A percentile compares a stretch with the other conserved stretches of the same genome.
phyloP scores from a whole-genome alignment of 2,113 vertebrate species.

The Lepisosteus osseus region DNA sequence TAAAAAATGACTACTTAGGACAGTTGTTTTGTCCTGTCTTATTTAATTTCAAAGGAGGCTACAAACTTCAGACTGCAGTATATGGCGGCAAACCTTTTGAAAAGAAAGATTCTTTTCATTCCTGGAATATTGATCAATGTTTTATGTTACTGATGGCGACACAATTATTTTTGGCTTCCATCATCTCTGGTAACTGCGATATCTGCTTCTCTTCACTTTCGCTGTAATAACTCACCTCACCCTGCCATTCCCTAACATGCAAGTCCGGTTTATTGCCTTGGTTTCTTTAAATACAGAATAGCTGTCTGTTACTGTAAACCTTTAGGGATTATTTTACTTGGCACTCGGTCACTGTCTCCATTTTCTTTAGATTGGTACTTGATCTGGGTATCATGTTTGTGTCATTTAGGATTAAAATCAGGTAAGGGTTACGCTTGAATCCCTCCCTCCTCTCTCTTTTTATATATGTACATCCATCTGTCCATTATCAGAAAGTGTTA shows the following conservation, averaged over 20 bases:
- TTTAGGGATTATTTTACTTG: constrained; percentile 71
- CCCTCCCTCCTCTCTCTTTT: too few species aligned
- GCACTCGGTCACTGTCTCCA: constrained; percentile 46
- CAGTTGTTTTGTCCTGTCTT: constrained; percentile 29
- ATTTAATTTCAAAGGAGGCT: not conserved
- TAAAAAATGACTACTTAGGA: constrained; percentile 31
- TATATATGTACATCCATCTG: too few species aligned
- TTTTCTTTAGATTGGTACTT: constrained; percentile 55
- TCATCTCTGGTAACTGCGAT: not conserved
- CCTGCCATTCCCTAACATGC: too few species aligned
- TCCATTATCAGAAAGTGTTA: too few species aligned
- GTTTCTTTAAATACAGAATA: constrained; percentile 52
- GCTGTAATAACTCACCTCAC: too few species aligned
- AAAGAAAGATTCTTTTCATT: constrained; percentile 4
- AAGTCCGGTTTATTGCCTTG: constrained; percentile 40
- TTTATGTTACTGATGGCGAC: constrained; percentile 28
- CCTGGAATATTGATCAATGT: constrained; percentile 13
- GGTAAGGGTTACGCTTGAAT: too few species aligned
- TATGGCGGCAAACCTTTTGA: not conserved
- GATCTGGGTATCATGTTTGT: constrained; percentile 58
- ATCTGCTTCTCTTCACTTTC: constrained; percentile 9
- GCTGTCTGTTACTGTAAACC: constrained; percentile 64
- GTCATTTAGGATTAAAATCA: constrained; percentile 21
- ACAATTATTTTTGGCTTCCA: constrained; percentile 24
- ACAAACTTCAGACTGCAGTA: not conserved